Evolutionary conservation across 2,888 invertebrate genomes (phyloP).

Genomic region (Malacosoma neustria): DNA sequence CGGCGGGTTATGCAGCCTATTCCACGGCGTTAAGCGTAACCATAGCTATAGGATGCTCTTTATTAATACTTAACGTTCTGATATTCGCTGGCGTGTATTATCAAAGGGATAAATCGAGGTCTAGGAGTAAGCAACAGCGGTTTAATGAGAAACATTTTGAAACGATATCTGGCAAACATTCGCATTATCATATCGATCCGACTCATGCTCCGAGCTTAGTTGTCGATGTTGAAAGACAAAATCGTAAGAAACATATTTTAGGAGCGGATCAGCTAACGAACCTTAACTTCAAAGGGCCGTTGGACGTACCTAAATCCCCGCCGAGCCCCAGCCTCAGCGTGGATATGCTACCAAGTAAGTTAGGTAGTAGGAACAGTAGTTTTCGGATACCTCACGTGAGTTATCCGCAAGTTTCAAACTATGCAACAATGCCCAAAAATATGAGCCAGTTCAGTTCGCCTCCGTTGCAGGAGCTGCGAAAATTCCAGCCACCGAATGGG

Average conservation of each 20-base stretch:
- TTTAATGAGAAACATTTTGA: conserved; percentile 82
- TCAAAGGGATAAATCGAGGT: conserved; percentile 83
- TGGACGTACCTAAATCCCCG: conserved; percentile 75
- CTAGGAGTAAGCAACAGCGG: conserved; percentile 79
- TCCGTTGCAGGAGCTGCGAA: conserved; percentile 67
- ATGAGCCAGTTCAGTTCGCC: conserved; percentile 69
- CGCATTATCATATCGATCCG: conserved; percentile 85
- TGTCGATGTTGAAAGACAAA: conserved; percentile 83
- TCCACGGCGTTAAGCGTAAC: conserved; percentile 85
- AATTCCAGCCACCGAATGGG: conserved; percentile 75
- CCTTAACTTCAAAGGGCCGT: conserved; percentile 73
- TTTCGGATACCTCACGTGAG: conserved; percentile 59
- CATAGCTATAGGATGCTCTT: conserved; percentile 87
- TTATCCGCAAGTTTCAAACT: conserved; percentile 59
- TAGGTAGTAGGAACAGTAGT: conserved; percentile 70
- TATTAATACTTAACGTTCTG: conserved; percentile 86
- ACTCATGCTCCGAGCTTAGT: conserved; percentile 87
- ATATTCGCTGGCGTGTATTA: conserved; percentile 91
- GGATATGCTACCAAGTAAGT: conserved; percentile 64
- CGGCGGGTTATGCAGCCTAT: conserved; percentile 84
- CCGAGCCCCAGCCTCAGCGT: conserved; percentile 78
- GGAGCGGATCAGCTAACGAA: conserved; percentile 70
- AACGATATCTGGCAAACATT: conserved; percentile 84
- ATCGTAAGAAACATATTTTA: conserved; percentile 57
- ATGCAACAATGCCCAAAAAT: conserved; percentile 78